Conservation (phyloP, 2,113 vertebrate species). For the Pachyramphus minor region DNA sequence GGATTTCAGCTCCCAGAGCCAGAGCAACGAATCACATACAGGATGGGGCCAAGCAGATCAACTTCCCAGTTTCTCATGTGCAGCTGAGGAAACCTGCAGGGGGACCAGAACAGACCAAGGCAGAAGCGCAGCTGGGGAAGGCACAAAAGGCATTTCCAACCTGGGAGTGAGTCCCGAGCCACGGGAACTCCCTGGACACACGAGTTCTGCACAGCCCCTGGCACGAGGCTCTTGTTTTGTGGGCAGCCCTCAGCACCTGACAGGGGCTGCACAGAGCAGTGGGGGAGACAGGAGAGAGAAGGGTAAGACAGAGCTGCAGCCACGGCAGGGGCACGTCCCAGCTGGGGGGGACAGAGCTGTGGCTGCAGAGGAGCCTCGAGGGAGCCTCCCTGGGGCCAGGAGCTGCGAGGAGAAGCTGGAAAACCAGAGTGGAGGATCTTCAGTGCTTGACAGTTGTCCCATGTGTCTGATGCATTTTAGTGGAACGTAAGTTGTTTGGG, state of each 20-base stretch:
- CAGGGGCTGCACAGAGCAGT: neutral
- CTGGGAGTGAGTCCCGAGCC: neutral
- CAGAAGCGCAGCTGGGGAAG: neutral
- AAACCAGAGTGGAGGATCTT: neutral
- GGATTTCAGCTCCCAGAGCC: neutral
- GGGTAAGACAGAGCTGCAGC: neutral
- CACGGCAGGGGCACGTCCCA: rapidly evolving
- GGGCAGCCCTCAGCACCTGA: neutral
- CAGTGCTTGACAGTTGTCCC: constrained; percentile 76
- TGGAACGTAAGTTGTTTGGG: constrained; percentile 71
- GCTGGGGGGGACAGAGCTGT: rapidly evolving
- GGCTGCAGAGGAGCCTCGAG: rapidly evolving
- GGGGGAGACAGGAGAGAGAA: neutral
- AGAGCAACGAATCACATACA: neutral
- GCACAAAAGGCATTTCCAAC: neutral
- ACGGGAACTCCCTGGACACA: rapidly evolving
- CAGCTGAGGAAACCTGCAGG: neutral
- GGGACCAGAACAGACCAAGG: neutral
- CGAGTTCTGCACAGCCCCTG: neutral
- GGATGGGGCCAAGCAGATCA: neutral
- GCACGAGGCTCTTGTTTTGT: neutral
- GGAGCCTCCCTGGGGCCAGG: rapidly evolving
- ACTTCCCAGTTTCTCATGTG: neutral
- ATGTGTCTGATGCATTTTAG: constrained; percentile 80
- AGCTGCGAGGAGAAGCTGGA: neutral